Percentiles rank a stretch among this genome's conserved stretches.
Evolutionary conservation across 2,797 vertebrate genomes (phyloP).

Genomic region (Xenops minutus): DNA sequence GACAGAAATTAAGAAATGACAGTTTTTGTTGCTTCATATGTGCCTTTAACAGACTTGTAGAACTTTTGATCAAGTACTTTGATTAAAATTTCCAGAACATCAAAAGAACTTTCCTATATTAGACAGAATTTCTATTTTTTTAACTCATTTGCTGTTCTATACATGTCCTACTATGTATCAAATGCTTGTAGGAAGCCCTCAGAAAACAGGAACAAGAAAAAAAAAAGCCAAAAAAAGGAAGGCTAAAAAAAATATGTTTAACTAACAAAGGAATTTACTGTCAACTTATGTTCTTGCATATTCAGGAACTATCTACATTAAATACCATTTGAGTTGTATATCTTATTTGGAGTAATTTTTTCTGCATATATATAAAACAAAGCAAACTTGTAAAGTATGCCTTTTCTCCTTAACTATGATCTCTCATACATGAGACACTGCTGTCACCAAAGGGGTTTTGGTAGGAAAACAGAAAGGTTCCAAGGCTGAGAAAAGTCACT

Average conservation of each 20-base stretch:
- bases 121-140: background rate
- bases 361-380: background rate
- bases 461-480: background rate
- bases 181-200: background rate
- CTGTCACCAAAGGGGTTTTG: background rate
- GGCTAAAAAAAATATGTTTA: background rate
- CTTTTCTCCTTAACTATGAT: background rate
- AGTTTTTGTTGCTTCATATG: background rate
- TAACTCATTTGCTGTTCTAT: background rate
- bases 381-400: background rate
- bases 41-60: background rate
- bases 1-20: background rate
- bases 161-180: background rate
- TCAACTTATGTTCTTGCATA: background rate
- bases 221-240: background rate
- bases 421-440: background rate
- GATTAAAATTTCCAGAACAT: background rate
- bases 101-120: background rate
- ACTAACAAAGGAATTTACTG: background rate
- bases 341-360: background rate
- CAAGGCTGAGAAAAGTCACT: background rate
- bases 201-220: background rate
- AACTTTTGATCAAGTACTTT: background rate
- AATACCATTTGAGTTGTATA: background rate
- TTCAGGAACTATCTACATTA: background rate